phyloP scores from a whole-genome alignment of 2,113 vertebrate genomes.

The Isurus oxyrinchus region DNA sequence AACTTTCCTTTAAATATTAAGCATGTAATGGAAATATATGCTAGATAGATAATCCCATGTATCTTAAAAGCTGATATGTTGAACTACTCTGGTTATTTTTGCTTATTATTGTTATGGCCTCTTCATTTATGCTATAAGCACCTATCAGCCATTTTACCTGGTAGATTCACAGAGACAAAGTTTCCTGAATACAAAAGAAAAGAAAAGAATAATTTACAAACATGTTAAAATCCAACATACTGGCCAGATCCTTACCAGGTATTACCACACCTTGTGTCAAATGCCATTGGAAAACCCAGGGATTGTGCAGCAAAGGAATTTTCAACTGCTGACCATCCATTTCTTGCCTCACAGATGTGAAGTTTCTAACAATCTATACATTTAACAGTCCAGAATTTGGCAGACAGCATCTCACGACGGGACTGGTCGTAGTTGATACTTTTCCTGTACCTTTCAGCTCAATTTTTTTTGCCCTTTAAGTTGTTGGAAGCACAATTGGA shows the following conservation, averaged over 20 bases:
- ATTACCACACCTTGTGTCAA: background rate
- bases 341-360: background rate
- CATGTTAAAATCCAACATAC: background rate
- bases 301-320: background rate
- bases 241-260: background rate
- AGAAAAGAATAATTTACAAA: background rate
- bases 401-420: too few species aligned
- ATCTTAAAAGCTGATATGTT: background rate
- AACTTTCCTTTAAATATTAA: background rate
- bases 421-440: too few species aligned
- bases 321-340: background rate
- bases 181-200: background rate
- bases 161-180: background rate
- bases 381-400: background rate
- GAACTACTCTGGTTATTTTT: background rate
- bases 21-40: background rate
- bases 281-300: background rate
- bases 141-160: background rate
- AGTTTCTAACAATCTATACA: background rate
- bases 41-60: background rate
- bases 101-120: background rate
- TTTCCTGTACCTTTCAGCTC: too few species aligned
- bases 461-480: background rate
- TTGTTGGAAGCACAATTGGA: background rate
- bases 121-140: background rate